These are phyloP conservation scores for Smittia aterrima DNA, from an alignment of 2,888 invertebrate species.

Conservation along the genomic window DNA sequence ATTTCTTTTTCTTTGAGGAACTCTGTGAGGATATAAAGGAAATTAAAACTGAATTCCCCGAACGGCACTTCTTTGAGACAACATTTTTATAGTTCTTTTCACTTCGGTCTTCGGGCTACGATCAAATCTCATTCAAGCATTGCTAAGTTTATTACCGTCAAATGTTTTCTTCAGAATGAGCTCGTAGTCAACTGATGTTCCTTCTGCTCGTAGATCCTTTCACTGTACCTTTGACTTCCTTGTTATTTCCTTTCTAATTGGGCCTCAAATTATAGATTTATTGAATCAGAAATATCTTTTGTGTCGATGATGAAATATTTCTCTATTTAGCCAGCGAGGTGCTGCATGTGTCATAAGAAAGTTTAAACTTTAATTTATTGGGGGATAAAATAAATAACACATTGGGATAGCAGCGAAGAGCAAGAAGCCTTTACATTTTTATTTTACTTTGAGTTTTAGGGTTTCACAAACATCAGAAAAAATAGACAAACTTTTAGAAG, in stretches of 20 bases:
- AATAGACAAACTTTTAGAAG: no score
- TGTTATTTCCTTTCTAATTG: not conserved
- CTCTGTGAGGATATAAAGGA: slow-evolving; percentile 30
- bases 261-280: slow-evolving; percentile 8
- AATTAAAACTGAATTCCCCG: slow-evolving; percentile 30
- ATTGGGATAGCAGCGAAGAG: not conserved
- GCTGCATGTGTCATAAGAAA: not conserved
- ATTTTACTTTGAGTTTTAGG: no score
- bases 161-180: not conserved
- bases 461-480: no score
- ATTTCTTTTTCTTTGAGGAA: not conserved
- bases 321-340: not conserved
- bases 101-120: not conserved
- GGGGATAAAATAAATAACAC: not conserved
- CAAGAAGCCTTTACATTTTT: not conserved
- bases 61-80: slow-evolving; percentile 33
- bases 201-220: not conserved
- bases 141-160: not conserved
- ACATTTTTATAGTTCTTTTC: slow-evolving; percentile 13
- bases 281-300: not conserved
- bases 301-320: not conserved
- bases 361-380: not conserved
- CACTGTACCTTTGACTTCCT: not conserved
- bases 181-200: not conserved
- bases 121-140: not conserved